These are phyloP conservation scores for Euplexia lucipara DNA, from an alignment of 2,888 invertebrate species.

Conservation along the genomic window DNA sequence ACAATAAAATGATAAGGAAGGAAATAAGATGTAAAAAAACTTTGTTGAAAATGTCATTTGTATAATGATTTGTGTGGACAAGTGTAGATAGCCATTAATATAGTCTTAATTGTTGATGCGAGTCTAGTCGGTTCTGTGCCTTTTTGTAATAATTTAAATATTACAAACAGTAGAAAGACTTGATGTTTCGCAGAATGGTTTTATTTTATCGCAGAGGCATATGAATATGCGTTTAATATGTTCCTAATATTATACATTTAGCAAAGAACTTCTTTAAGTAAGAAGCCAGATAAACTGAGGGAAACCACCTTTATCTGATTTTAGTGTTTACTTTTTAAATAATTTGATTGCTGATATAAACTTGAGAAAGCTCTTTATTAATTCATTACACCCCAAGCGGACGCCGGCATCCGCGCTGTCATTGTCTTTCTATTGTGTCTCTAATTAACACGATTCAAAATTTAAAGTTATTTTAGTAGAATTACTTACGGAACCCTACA, in stretches of 20 bases:
- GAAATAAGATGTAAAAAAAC: constrained; percentile 77
- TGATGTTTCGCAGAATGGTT: background rate
- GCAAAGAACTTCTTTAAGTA: no score
- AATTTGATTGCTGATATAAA: background rate
- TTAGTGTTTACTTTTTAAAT: background rate
- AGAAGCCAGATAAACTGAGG: background rate
- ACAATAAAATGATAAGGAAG: constrained; percentile 77
- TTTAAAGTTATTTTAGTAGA: background rate
- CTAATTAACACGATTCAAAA: no score
- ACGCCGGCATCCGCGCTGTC: no score
- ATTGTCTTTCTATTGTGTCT: no score
- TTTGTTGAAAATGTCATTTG: constrained; percentile 73
- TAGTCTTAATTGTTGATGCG: constrained; percentile 63
- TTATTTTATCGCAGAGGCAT: background rate
- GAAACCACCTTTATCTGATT: background rate
- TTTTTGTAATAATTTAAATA: constrained; percentile 51
- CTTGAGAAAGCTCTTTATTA: background rate
- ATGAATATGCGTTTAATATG: background rate
- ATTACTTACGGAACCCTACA: constrained; percentile 29
- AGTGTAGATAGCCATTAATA: constrained; percentile 58
- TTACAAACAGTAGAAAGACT: constrained; percentile 4
- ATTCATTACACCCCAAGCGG: no score
- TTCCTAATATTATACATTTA: background rate
- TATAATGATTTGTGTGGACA: constrained; percentile 73
- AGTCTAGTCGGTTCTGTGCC: constrained; percentile 32